Evolutionary conservation across 1,140 invertebrate species (phyloP).

Genomic region (silkworm (Bombyx mori)): ASM3026992v2 NC_085109.1:10761501-10762000

Average conservation of each 20-base stretch:
- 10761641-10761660: slow-evolving; percentile 41
- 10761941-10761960: too few relatives aligned
- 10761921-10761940: too few relatives aligned
- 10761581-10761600: slow-evolving; percentile 38
- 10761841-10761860: too few relatives aligned
- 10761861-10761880: too few relatives aligned
- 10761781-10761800: too few relatives aligned
- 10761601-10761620: slow-evolving; percentile 32
- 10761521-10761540: background rate
- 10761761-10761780: too few relatives aligned
- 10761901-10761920: too few relatives aligned
- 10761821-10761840: too few relatives aligned
- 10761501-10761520: slow-evolving; percentile 24
- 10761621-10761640: slow-evolving; percentile 39
- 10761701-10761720: slow-evolving; percentile 25
- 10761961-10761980: too few relatives aligned
- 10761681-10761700: slow-evolving; percentile 36
- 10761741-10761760: slow-evolving; percentile 8
- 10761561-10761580: slow-evolving; percentile 14
- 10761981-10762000: too few relatives aligned
- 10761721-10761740: slow-evolving; percentile 17
- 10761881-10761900: too few relatives aligned
- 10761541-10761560: slow-evolving; percentile 23
- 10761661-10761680: slow-evolving; percentile 23
- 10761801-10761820: too few relatives aligned